Evolutionary conservation across 1,140 invertebrate species (phyloP).

Genomic region (Drosophila repleta): DNA sequence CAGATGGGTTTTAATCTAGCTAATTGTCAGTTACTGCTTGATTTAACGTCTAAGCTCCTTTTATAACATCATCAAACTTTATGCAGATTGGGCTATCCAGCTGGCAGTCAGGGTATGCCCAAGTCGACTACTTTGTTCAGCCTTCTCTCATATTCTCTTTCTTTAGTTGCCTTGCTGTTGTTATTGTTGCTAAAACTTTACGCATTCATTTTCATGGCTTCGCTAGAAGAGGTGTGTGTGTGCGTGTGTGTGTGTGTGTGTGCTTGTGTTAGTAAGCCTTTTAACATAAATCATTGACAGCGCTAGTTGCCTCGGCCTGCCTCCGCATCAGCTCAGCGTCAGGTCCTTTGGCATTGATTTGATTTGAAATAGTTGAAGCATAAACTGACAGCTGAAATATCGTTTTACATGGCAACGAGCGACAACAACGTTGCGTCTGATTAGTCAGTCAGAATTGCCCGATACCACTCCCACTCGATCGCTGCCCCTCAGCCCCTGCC

Average conservation of each 20-base stretch:
- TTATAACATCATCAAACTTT: too few species aligned
- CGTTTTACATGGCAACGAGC: constrained; percentile 64
- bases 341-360: constrained; percentile 74
- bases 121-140: background rate
- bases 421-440: constrained; percentile 66
- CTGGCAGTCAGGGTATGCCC: too few species aligned
- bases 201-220: constrained; percentile 50
- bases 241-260: background rate
- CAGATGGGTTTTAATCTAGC: too few species aligned
- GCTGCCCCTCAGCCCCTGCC: background rate
- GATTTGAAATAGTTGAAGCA: constrained; percentile 79
- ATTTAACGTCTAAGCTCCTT: too few species aligned
- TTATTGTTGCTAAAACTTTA: constrained; percentile 21
- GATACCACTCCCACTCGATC: constrained; percentile 18
- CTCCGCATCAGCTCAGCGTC: background rate
- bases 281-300: constrained; percentile 77
- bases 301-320: background rate
- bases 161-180: constrained; percentile 19
- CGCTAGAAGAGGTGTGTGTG: constrained; percentile 43
- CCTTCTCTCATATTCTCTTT: constrained; percentile 4
- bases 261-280: constrained; percentile 52
- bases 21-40: too few species aligned
- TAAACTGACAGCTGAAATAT: constrained; percentile 80
- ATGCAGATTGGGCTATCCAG: too few species aligned
- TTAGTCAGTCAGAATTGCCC: constrained; percentile 63